phyloP scores from a whole-genome alignment of 2,113 vertebrate genomes.

The Psilopsiagon aymara region DNA sequence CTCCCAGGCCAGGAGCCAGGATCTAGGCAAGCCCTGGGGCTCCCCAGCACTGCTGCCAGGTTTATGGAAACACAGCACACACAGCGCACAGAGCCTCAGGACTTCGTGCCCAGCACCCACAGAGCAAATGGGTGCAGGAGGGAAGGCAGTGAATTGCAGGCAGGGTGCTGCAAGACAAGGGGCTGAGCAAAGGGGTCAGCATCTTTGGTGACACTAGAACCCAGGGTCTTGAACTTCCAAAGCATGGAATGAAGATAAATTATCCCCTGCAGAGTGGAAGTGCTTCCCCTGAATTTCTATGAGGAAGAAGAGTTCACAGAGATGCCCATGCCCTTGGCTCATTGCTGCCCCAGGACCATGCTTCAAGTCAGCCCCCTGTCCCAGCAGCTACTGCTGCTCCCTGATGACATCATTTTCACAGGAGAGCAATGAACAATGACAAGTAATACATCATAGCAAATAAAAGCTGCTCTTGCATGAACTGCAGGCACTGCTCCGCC shows the following conservation, averaged over 20 bases:
- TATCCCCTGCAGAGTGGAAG: fast-evolving
- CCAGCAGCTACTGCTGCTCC: not conserved
- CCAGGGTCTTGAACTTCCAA: not conserved
- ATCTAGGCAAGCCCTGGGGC: not conserved
- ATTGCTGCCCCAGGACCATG: not conserved
- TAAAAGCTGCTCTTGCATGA: not conserved
- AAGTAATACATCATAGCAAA: fast-evolving
- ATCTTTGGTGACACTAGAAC: not conserved
- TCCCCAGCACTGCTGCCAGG: not conserved
- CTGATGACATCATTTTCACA: not conserved
- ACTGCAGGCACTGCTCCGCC: not conserved
- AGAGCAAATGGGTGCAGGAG: not conserved
- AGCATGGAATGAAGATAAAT: not conserved
- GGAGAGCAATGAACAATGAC: not conserved
- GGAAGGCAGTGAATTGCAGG: not conserved
- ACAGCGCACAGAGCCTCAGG: not conserved
- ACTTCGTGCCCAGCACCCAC: not conserved
- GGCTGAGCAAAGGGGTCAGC: not conserved
- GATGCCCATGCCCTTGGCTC: not conserved
- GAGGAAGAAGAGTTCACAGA: not conserved
- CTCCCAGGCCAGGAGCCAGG: not conserved
- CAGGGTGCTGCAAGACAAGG: no score
- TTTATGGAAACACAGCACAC: not conserved
- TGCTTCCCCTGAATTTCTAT: not conserved
- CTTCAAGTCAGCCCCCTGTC: not conserved